Evolutionary conservation across 2,797 vertebrate genomes (phyloP).

Genomic region (Pipistrellus pygmaeus): DNA sequence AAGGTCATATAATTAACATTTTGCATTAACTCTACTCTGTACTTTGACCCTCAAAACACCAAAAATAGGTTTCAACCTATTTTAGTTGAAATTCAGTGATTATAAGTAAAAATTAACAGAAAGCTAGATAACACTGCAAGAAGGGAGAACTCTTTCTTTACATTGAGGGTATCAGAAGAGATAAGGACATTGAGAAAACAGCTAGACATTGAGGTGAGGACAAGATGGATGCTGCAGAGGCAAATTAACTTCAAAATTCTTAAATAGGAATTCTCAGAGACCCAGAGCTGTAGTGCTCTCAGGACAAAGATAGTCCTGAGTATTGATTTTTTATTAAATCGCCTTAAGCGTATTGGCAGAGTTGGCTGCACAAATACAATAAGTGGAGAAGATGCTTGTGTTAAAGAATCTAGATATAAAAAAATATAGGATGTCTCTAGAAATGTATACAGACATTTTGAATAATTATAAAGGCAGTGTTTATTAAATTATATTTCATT

Average conservation of each 20-base stretch:
- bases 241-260: not conserved
- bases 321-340: not conserved
- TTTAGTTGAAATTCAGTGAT: slow-evolving; percentile 34
- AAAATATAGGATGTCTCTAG: not conserved
- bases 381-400: not conserved
- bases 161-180: not conserved
- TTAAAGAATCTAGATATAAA: not conserved
- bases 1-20: slow-evolving; percentile 68
- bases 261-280: not conserved
- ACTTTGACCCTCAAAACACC: slow-evolving; percentile 55
- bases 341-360: not conserved
- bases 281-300: not conserved
- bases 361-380: not conserved
- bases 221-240: not conserved
- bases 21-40: slow-evolving; percentile 58
- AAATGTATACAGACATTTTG: no score
- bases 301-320: not conserved
- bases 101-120: not conserved
- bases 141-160: not conserved
- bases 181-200: not conserved
- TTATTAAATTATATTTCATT: no score
- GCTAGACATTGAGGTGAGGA: not conserved
- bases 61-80: not conserved
- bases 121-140: not conserved
- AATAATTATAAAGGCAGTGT: no score